Base-by-base conservation (phyloP, 30 jellyfish, hydroid and myxozoan species). In the Haliclystus octoradiatus region DNA sequence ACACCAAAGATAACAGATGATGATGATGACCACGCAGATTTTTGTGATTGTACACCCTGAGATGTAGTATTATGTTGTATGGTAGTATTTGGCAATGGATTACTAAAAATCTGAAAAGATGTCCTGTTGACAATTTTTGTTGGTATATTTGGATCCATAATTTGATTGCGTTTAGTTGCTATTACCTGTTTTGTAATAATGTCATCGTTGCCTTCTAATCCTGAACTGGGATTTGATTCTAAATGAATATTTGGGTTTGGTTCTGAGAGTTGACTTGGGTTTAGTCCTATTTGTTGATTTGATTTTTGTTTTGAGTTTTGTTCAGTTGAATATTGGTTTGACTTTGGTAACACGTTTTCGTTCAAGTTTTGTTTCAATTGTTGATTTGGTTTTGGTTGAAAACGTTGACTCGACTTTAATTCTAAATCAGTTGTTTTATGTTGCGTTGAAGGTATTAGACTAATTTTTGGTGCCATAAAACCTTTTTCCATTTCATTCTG, bases 1-100 rank as follows among this genome's bases (percentile, higher is more conserved):
- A 78, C 49, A 34, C 62, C 71, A 7, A 75, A 22, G 7, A 19
- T 33, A 13, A 19, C 26, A 2, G 76, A 3, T 66, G 57, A 40
- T 19, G 57, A 40, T 19, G 57, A 40, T 5, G 57, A 40, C 57
- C 57, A 40, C 19, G 57, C 9, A 5, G 57, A 9, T 5, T 19
- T 19, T 19, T 40, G 57, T 9, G 57, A 40, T 40, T 19, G 57
- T 9, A n/a, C n/a, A n/a, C n/a, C n/a, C n/a, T n/a, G n/a, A n/a
- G n/a, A n/a, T n/a, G n/a, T n/a, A n/a, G n/a, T n/a, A n/a, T n/a
- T n/a, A n/a, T n/a, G n/a, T n/a, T n/a, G n/a, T n/a, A n/a, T n/a
- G n/a, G n/a, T n/a, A n/a, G n/a, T n/a, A n/a, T n/a, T n/a, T n/a
- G n/a, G n/a, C n/a, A n/a, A n/a, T n/a, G n/a, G n/a, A n/a, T n/a